phyloP scores from a whole-genome alignment of 2,797 vertebrate species.

The Melanotaenia nigrans region DNA sequence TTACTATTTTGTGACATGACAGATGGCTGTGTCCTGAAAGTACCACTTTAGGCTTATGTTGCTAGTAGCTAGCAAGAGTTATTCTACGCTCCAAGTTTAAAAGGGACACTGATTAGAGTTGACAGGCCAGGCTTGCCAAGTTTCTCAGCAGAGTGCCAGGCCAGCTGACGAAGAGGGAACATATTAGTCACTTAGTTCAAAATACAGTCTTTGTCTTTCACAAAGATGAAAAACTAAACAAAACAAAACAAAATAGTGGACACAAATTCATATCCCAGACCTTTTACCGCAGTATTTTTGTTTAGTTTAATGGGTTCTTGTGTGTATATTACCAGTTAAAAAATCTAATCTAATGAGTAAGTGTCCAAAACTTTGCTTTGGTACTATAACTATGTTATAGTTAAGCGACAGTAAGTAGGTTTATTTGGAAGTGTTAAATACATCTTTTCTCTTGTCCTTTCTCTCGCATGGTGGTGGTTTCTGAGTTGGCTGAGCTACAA shows the following conservation, averaged over 20 bases:
- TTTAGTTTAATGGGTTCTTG: slow-evolving; percentile 15
- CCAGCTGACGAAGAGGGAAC: slow-evolving; percentile 61
- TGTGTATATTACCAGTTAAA: not conserved
- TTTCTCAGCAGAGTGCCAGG: slow-evolving; percentile 41
- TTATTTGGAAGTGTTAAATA: not conserved
- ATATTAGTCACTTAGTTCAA: slow-evolving; percentile 46
- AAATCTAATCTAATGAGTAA: too few relatives aligned
- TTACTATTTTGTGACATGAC: not conserved
- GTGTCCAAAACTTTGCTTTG: too few relatives aligned
- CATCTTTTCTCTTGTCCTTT: not conserved
- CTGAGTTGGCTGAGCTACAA: slow-evolving; percentile 2
- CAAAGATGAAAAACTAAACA: not conserved
- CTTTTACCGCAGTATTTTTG: slow-evolving; percentile 20
- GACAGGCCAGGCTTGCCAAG: slow-evolving; percentile 52
- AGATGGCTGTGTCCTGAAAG: not conserved
- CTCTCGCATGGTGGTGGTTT: not conserved
- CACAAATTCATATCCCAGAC: slow-evolving; percentile 11
- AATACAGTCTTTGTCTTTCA: slow-evolving; percentile 56
- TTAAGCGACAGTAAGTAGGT: not conserved
- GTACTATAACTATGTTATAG: not conserved
- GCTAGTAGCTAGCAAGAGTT: slow-evolving; percentile 9
- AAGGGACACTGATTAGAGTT: slow-evolving; percentile 55
- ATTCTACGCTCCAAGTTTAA: slow-evolving; percentile 40
- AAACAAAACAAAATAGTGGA: slow-evolving; percentile 31
- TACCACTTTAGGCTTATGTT: not conserved